phyloP scores from a whole-genome alignment of 2,888 invertebrate genomes.

The Rhabditoides inermis region DNA sequence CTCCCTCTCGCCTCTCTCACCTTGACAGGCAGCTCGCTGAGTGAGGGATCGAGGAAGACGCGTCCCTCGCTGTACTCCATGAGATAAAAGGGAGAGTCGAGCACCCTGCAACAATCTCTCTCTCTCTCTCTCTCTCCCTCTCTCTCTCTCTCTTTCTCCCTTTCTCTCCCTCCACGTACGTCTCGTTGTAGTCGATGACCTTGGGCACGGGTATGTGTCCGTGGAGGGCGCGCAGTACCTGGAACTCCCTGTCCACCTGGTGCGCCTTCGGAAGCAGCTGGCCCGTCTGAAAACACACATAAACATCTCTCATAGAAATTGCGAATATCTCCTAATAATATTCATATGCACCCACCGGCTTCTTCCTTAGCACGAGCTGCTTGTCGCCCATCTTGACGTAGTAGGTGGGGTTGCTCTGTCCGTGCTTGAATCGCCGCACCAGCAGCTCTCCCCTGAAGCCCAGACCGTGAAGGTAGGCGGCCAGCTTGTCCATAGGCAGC shows the following conservation, averaged over 20 bases:
- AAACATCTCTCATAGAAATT: slow-evolving; percentile 3
- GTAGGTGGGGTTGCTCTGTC: slow-evolving; percentile 57
- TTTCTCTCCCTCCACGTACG: slow-evolving; percentile 10
- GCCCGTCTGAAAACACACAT: slow-evolving; percentile 51
- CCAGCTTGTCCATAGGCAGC: too few species aligned
- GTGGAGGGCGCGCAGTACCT: slow-evolving; percentile 54
- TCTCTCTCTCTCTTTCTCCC: not conserved
- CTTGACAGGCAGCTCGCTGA: slow-evolving; percentile 50
- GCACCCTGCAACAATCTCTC: slow-evolving; percentile 49
- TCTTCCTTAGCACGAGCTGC: slow-evolving; percentile 55
- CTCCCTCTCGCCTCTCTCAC: too few species aligned
- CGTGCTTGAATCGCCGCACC: slow-evolving; percentile 51
- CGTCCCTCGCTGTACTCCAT: slow-evolving; percentile 55
- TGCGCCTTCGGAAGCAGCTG: slow-evolving; percentile 56
- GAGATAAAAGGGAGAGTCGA: slow-evolving; percentile 56
- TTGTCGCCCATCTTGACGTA: slow-evolving; percentile 52
- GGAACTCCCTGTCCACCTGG: slow-evolving; percentile 55
- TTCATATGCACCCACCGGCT: slow-evolving; percentile 51
- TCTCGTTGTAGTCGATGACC: slow-evolving; percentile 46
- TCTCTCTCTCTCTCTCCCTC: too few species aligned
- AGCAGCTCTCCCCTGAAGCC: too few species aligned
- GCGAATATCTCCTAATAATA: not conserved
- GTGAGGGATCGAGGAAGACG: slow-evolving; percentile 52
- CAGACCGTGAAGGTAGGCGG: too few species aligned
- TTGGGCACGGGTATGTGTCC: slow-evolving; percentile 54